Conservation (phyloP, 2,888 invertebrate genomes). For the Xestia rhomboidea region DNA sequence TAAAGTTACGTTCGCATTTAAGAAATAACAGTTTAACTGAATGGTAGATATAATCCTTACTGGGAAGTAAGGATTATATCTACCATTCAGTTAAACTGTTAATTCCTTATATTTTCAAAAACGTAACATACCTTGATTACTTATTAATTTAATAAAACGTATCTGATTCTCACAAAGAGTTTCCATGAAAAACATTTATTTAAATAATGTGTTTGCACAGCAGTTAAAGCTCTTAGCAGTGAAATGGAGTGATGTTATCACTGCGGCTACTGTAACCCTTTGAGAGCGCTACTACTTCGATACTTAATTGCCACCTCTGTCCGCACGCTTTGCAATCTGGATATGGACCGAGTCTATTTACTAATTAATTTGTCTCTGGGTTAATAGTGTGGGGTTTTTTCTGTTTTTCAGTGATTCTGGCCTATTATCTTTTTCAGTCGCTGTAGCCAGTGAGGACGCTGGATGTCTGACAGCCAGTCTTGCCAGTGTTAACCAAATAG, state of each 20-base stretch:
- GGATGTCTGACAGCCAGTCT: neutral
- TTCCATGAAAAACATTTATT: neutral
- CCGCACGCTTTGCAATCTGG: slow-evolving; percentile 12
- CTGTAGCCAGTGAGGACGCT: neutral
- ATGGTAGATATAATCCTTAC: too few relatives aligned
- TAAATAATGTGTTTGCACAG: slow-evolving; percentile 2
- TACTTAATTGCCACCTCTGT: slow-evolving; percentile 1
- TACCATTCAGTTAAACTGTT: neutral
- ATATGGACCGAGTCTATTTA: neutral
- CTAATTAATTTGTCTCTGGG: neutral
- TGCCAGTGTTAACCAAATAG: neutral
- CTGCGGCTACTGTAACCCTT: slow-evolving; percentile 12
- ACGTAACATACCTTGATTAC: neutral
- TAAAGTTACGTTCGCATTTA: too few relatives aligned
- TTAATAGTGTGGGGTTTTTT: neutral
- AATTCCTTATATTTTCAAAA: neutral
- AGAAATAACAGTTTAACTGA: too few relatives aligned
- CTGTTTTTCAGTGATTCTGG: neutral
- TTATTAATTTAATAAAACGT: neutral
- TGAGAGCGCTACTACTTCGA: slow-evolving; percentile 15
- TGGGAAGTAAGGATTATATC: neutral
- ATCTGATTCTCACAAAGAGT: neutral
- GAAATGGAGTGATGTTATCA: slow-evolving; percentile 21
- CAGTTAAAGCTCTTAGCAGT: slow-evolving; percentile 4
- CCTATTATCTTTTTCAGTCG: neutral